A percentile compares a stretch with the other conserved stretches of the same genome.
phyloP scores from a whole-genome alignment of 2,797 vertebrate genomes.

The Paratrypauchen microcephalus region DNA sequence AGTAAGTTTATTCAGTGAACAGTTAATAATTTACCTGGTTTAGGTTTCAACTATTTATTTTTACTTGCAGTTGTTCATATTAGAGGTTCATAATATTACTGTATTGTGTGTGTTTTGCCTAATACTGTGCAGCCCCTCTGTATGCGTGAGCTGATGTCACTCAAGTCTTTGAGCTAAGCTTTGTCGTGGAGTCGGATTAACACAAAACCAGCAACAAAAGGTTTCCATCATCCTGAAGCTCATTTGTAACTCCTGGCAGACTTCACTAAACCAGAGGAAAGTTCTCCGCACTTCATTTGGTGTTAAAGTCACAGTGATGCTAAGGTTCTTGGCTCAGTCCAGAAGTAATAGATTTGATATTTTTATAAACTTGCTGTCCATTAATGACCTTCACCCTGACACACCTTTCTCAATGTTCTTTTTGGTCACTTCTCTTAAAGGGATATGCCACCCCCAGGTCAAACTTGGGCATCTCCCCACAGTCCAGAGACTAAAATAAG shows the following conservation, averaged over 20 bases:
- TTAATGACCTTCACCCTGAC: background rate
- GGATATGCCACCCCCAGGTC: no score
- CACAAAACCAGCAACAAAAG: slow-evolving; percentile 37
- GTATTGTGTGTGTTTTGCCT: background rate
- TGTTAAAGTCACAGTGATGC: slow-evolving; percentile 12
- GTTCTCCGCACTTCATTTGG: slow-evolving; percentile 27
- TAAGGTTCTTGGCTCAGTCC: slow-evolving; percentile 19
- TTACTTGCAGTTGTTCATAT: background rate
- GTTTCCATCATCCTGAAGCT: slow-evolving; percentile 41
- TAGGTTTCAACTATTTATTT: background rate
- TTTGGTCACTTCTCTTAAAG: slow-evolving; percentile 5
- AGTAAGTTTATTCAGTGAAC: no score
- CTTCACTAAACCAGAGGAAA: slow-evolving; percentile 16
- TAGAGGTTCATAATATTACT: background rate
- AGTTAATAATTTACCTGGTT: background rate
- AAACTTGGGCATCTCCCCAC: no score
- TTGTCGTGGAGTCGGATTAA: slow-evolving; percentile 42
- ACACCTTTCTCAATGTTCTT: slow-evolving; percentile 10
- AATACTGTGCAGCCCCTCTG: background rate
- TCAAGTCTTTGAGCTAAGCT: slow-evolving; percentile 4
- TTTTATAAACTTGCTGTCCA: slow-evolving; percentile 8
- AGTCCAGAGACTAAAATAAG: no score
- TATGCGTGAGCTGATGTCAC: background rate
- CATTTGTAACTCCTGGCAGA: slow-evolving; percentile 27
- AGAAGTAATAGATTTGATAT: slow-evolving; percentile 24